Evolutionary conservation across 1,140 invertebrate species (phyloP).

Genomic region (Calliopsis andreniformis): DNA sequence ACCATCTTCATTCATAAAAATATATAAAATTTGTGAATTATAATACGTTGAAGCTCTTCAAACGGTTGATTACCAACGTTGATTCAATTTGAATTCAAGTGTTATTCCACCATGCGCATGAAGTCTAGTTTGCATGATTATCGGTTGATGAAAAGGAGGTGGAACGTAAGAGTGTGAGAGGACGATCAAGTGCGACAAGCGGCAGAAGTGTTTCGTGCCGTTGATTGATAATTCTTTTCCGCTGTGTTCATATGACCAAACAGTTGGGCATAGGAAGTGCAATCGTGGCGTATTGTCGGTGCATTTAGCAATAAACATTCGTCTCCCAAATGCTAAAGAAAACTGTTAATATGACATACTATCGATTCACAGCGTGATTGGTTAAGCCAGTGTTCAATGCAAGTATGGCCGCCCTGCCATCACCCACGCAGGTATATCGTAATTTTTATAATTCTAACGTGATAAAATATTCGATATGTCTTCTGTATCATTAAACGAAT

Average conservation of each 20-base stretch:
- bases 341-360: slow-evolving; percentile 78
- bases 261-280: slow-evolving; percentile 13
- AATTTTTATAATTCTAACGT: slow-evolving; percentile 62
- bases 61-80: neutral
- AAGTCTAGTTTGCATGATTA: slow-evolving; percentile 43
- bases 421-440: slow-evolving; percentile 79
- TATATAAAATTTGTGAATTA: no score
- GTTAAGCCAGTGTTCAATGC: slow-evolving; percentile 77
- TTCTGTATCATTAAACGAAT: neutral
- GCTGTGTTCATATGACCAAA: neutral
- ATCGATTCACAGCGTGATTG: slow-evolving; percentile 80
- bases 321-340: slow-evolving; percentile 70
- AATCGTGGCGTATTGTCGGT: slow-evolving; percentile 10
- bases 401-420: slow-evolving; percentile 80
- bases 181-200: slow-evolving; percentile 10
- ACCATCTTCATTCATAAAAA: no score
- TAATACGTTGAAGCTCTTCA: no score
- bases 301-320: slow-evolving; percentile 57
- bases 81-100: neutral
- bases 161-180: slow-evolving; percentile 15
- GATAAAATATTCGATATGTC: slow-evolving; percentile 37
- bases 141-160: slow-evolving; percentile 33
- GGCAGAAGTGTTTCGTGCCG: slow-evolving; percentile 11
- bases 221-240: slow-evolving; percentile 23
- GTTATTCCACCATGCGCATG: neutral